Evolutionary conservation across 2,888 invertebrate genomes (phyloP).

Genomic region (Cabera pusaria): DNA sequence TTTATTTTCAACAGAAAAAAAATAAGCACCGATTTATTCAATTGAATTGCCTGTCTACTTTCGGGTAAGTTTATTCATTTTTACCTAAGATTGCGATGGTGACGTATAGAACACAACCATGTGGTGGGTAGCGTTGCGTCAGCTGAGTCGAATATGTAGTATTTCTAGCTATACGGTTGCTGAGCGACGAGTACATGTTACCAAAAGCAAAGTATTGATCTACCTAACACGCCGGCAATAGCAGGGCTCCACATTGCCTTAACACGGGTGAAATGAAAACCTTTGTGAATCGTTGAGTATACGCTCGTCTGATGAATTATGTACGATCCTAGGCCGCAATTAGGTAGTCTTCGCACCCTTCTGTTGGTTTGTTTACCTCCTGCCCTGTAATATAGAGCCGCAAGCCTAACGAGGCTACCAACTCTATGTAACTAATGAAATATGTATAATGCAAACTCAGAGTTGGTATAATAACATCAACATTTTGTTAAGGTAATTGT

Average conservation of each 20-base stretch:
- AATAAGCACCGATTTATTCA: too few relatives aligned
- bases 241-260: too few relatives aligned
- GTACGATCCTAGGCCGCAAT: slow-evolving; percentile 47
- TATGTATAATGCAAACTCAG: too few relatives aligned
- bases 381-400: slow-evolving; percentile 23
- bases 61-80: too few relatives aligned
- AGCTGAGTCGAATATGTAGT: slow-evolving; percentile 12
- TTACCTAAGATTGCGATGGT: not conserved
- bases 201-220: slow-evolving; percentile 29
- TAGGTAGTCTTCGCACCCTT: slow-evolving; percentile 50
- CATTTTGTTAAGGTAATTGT: too few relatives aligned
- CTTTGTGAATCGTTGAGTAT: slow-evolving; percentile 33
- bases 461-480: too few relatives aligned
- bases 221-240: too few relatives aligned
- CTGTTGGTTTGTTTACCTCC: slow-evolving; percentile 26
- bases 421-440: too few relatives aligned
- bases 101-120: not conserved
- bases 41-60: too few relatives aligned
- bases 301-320: slow-evolving; percentile 50
- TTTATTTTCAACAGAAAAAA: too few relatives aligned
- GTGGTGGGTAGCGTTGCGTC: not conserved
- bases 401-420: too few relatives aligned
- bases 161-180: slow-evolving; percentile 34
- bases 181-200: slow-evolving; percentile 35
- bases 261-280: too few relatives aligned